These are phyloP conservation scores for Caenorhabditis remanei DNA, from an alignment of 1,140 invertebrate species.

Conservation along the genomic window DNA sequence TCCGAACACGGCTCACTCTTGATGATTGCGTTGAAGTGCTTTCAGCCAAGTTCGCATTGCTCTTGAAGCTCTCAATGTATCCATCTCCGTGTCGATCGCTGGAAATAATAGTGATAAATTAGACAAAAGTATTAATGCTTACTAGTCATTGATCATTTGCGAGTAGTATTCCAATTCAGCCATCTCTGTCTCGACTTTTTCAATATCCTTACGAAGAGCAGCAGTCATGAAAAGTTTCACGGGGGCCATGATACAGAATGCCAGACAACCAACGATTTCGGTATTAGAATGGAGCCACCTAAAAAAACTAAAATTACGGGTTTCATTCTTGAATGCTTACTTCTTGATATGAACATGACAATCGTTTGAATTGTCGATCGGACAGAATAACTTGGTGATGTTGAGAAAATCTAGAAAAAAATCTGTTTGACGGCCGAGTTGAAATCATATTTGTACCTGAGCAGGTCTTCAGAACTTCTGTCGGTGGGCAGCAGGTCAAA, in stretches of 20 bases:
- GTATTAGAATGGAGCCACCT: constrained; percentile 44
- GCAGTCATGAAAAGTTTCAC: constrained; percentile 19
- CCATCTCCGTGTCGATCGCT: constrained; percentile 39
- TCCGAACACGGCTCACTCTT: neutral
- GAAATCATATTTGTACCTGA: neutral
- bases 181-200: constrained; percentile 35
- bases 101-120: neutral
- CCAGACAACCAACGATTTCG: constrained; percentile 2
- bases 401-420: neutral
- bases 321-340: neutral
- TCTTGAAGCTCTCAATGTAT: constrained; percentile 45
- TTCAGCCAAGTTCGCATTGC: constrained; percentile 13
- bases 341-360: constrained; percentile 20
- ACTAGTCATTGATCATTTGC: constrained; percentile 44
- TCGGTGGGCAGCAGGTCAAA: constrained; percentile 8
- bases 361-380: neutral
- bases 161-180: constrained; percentile 32
- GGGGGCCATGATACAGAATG: constrained; percentile 10
- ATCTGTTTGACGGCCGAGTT: too few relatives aligned
- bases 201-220: constrained; percentile 28
- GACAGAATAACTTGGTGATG: neutral
- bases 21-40: constrained; percentile 35
- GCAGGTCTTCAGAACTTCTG: constrained; percentile 2
- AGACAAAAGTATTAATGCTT: neutral
- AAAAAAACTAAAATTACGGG: neutral